These are phyloP conservation scores for Intellagama lesueurii DNA, from an alignment of 2,797 vertebrate species.

Conservation along the genomic window DNA sequence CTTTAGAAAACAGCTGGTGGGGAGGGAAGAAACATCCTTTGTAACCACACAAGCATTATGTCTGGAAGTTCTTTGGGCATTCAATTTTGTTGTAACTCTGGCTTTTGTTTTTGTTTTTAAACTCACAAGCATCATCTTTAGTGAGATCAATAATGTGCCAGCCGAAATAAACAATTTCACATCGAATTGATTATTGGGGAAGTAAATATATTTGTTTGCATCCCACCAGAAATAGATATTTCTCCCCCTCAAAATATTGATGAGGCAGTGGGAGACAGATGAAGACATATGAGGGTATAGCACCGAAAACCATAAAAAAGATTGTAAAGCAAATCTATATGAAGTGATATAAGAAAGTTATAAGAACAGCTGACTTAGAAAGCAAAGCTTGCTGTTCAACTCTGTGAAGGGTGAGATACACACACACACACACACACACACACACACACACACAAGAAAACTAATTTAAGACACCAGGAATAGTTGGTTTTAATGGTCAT, in stretches of 20 bases:
- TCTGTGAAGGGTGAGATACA: slow-evolving; percentile 56
- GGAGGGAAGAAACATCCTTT: too few species aligned
- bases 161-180: slow-evolving; percentile 23
- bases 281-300: not conserved
- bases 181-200: slow-evolving; percentile 35
- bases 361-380: not conserved
- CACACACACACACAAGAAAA: slow-evolving; percentile 58
- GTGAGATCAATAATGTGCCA: slow-evolving; percentile 17
- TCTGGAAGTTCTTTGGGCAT: not conserved
- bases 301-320: not conserved
- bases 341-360: slow-evolving; percentile 56
- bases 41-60: not conserved
- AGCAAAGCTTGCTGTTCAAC: slow-evolving; percentile 44
- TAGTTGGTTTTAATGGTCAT: slow-evolving; percentile 78
- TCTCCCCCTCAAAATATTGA: not conserved
- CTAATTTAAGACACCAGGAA: slow-evolving; percentile 77
- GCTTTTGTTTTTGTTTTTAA: not conserved
- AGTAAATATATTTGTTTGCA: slow-evolving; percentile 42
- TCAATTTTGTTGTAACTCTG: not conserved
- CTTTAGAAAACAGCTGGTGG: not conserved
- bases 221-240: slow-evolving; percentile 9
- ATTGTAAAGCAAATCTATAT: slow-evolving; percentile 14
- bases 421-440: not conserved
- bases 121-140: slow-evolving; percentile 10
- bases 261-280: not conserved